Conservation (phyloP, 2,113 vertebrate species). For the Sorex araneus region DNA sequence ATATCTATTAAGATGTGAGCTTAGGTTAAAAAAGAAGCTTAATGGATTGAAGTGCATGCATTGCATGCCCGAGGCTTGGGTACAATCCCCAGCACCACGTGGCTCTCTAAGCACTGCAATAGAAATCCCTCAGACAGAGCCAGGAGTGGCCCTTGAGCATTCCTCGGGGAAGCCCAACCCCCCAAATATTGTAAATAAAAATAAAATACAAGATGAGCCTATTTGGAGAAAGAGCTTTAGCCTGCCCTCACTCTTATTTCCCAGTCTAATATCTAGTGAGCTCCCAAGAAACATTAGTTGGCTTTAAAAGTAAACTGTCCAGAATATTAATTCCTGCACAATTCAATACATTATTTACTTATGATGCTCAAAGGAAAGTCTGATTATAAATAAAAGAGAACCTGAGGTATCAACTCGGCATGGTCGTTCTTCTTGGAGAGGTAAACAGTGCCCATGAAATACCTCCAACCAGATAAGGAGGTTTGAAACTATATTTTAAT, state of each 20-base stretch:
- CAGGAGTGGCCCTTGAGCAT: too few species aligned
- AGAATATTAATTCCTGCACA: constrained; percentile 20
- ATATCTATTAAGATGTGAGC: not conserved
- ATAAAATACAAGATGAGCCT: not conserved
- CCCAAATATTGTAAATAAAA: too few species aligned
- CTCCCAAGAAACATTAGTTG: not conserved
- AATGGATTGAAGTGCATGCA: too few species aligned
- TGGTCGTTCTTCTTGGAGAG: constrained; percentile 29
- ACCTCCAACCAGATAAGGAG: not conserved
- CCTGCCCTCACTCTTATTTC: not conserved
- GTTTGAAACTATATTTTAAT: not conserved
- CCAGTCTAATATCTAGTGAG: not conserved
- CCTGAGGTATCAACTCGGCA: not conserved
- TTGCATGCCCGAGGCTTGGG: too few species aligned
- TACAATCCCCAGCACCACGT: too few species aligned
- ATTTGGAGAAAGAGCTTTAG: constrained; percentile 35
- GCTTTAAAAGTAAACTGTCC: constrained; percentile 32
- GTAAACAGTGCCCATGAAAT: not conserved
- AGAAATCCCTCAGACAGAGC: too few species aligned
- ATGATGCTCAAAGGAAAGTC: not conserved
- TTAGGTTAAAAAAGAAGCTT: too few species aligned
- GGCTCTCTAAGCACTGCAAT: too few species aligned
- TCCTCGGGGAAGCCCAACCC: too few species aligned
- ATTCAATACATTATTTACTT: constrained; percentile 29
- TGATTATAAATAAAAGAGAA: constrained; percentile 19